Evolutionary conservation across 2,797 vertebrate species (phyloP).

Genomic region (Dromococcyx pavoninus): DNA sequence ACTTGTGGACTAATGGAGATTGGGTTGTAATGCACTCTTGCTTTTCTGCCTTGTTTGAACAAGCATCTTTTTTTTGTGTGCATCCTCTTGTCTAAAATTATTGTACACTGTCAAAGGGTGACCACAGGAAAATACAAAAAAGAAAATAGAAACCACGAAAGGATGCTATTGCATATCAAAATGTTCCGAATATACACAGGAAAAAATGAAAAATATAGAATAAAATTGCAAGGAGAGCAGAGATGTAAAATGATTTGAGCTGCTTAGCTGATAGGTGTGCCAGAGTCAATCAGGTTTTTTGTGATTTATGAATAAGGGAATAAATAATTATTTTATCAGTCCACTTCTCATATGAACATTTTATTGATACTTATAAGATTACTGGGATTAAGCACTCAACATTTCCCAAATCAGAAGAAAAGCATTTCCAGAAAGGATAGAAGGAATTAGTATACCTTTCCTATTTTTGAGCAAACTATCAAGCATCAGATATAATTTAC

Average conservation of each 20-base stretch:
- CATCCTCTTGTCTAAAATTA: background rate
- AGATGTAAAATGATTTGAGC: background rate
- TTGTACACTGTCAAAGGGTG: background rate
- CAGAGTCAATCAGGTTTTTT: background rate
- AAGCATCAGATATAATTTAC: background rate
- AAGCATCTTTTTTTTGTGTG: background rate
- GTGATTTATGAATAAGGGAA: background rate
- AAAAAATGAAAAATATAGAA: background rate
- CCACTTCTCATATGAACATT: background rate
- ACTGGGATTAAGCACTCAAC: background rate
- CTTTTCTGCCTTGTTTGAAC: background rate
- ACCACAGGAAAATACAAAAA: background rate
- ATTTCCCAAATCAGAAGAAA: background rate
- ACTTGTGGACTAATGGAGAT: background rate
- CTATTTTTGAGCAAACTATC: background rate
- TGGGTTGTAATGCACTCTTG: background rate
- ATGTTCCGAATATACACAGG: background rate
- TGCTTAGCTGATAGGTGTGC: background rate
- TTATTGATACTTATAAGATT: background rate
- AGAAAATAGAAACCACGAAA: background rate
- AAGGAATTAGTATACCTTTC: background rate
- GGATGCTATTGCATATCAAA: background rate
- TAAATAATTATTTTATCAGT: background rate
- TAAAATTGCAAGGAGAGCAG: background rate
- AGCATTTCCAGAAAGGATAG: background rate